Base-by-base conservation (phyloP, 2,888 invertebrate species). In the Smittia sp. region DNA sequence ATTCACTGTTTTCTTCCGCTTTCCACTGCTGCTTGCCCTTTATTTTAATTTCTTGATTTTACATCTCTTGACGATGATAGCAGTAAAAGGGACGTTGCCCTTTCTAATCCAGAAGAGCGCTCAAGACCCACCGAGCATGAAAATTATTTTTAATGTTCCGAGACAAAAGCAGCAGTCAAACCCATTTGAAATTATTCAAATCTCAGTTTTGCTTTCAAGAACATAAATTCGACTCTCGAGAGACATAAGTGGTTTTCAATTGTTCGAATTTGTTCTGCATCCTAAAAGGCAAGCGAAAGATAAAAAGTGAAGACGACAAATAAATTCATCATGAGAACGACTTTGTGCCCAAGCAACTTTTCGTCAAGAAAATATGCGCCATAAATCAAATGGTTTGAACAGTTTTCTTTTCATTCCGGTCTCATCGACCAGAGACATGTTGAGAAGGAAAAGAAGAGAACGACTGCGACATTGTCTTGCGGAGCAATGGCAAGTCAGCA, bases 191-290 rank as follows among this genome's bases (percentile, higher is more conserved):
- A 66, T 66, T 66, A 66, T 66, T 66, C 20, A 38, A 39, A 66
- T 39, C 24, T 18, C 58, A 46, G 46, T 46, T 2, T 46, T 11
- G 15, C n/a, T 63, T n/a, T 27, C 63, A 27, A 25, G 27, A 63
- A 63, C 63, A 63, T 63, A 27, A 27, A 63, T 63, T 27, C 63
- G 15, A 46, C 18, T 46, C 18, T 46, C 15, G 20, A 63, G 63
- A 9, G 52, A 1, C 24, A 62, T 72, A 72, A 72, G 72, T 72
- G 72, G 38, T 62, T 72, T 62, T 72, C 72, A 62, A 72, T 72
- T 72, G 62, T 72, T 39, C 22, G 27, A 62, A 58, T 72, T 72
- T 27, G 58, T 69, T 52, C 52, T 69, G 69, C 69, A 39, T 18
- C 25, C 54, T 46, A 27, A 65, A 65, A 65, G 9, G 62, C 58